phyloP scores from a whole-genome alignment of 2,113 vertebrate genomes.

The Lepus europaeus region DNA sequence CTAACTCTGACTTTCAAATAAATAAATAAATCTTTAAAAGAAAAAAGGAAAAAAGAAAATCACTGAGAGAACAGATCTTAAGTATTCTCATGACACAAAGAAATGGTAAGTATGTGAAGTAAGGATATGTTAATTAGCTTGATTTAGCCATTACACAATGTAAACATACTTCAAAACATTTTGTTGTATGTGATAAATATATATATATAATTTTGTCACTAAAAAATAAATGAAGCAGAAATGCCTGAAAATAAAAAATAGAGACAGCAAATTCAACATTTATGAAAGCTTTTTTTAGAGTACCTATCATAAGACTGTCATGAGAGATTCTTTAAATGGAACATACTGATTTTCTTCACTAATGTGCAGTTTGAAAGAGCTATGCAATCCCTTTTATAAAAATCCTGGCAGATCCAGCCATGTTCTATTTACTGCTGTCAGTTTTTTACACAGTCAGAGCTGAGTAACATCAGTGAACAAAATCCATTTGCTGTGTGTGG shows the following conservation, averaged over 20 bases:
- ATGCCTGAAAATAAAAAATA: background rate
- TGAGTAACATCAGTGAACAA: slow-evolving; percentile 65
- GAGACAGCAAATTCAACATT: background rate
- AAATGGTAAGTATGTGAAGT: background rate
- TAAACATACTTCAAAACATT: background rate
- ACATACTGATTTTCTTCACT: slow-evolving; percentile 48
- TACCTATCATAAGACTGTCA: background rate
- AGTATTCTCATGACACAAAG: background rate
- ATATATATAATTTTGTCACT: background rate
- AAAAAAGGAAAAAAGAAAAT: too few species aligned
- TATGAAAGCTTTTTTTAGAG: slow-evolving; percentile 28
- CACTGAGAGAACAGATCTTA: background rate
- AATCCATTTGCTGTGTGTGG: slow-evolving; percentile 62
- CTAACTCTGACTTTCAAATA: too few species aligned
- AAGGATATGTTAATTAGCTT: background rate
- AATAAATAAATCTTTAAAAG: too few species aligned
- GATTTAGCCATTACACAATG: background rate
- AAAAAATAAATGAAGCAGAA: background rate
- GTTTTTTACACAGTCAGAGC: slow-evolving; percentile 47
- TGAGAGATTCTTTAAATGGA: slow-evolving; percentile 21
- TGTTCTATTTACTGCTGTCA: background rate
- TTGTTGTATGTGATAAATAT: background rate
- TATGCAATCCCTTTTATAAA: background rate
- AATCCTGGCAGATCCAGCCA: slow-evolving; percentile 9
- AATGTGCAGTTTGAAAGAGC: slow-evolving; percentile 32